Evolutionary conservation across 2,113 vertebrate species (phyloP).

Genomic region (Rynchops niger): DNA sequence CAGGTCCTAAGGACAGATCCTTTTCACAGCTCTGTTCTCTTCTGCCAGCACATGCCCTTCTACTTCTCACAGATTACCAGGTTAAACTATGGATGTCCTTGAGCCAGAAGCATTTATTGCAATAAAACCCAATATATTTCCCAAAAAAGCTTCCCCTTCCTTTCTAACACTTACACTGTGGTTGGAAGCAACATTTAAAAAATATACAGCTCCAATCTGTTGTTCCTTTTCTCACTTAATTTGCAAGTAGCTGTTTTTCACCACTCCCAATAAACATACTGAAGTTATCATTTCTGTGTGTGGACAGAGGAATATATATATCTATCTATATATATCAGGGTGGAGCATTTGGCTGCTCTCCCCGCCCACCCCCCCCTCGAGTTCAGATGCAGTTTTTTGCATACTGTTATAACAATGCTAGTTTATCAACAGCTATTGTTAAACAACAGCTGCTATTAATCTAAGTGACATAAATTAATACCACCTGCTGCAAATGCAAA

Average conservation of each 20-base stretch:
- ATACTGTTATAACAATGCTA: not conserved
- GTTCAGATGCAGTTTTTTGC: not conserved
- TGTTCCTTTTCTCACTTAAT: conserved; percentile 36
- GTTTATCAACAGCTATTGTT: conserved; percentile 47
- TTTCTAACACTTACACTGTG: not conserved
- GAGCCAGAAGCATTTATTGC: conserved; percentile 72
- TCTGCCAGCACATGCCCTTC: conserved; percentile 79
- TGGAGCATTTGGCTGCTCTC: not conserved
- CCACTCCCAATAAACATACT: not conserved
- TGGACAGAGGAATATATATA: not conserved
- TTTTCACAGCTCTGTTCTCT: conserved; percentile 71
- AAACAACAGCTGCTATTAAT: conserved; percentile 9
- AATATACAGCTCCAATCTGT: conserved; percentile 10
- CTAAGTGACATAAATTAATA: conserved; percentile 59
- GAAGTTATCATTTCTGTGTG: not conserved
- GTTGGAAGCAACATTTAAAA: conserved; percentile 10
- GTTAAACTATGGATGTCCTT: conserved; percentile 73
- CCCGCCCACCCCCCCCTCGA: fast-evolving
- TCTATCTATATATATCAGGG: not conserved
- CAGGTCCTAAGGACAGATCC: conserved; percentile 78
- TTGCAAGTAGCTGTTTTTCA: conserved; percentile 33
- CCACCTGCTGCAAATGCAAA: conserved; percentile 10
- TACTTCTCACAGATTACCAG: conserved; percentile 66
- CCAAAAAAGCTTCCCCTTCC: not conserved
- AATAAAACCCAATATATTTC: conserved; percentile 9